Evolutionary conservation across 53 echinoderm and acorn worm genomes (phyloP), one percentile per base, ranked within the genome.

Genomic region (Patiria pectinifera): DNA sequence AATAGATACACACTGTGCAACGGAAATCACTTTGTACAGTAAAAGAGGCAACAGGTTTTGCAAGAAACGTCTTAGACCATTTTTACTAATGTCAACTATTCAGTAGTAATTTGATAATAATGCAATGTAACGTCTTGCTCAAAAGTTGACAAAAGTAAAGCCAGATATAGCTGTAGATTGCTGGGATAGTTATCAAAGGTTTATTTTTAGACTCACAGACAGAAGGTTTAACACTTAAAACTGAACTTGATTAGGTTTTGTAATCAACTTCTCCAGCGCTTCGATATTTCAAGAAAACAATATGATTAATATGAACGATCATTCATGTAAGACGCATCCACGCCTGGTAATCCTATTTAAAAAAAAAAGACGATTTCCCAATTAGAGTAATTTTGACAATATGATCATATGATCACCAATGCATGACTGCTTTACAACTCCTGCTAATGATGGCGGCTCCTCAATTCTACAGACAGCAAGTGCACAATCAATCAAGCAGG

Each of bases 381-480:
- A 63, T 63, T 8, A 62, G 63, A 85, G 60, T 11, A 62, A 69
- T 85, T 62, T 63, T 45, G 66, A 45, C 85, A 61, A 74, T 86
- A 48, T 15, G 71, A 70, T 10, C 74, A 8, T 53, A 8, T 48
- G 86, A 71, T 86, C 86, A 71, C 48, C 10, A 35, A 48, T 22
- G 86, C 86, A 74, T 86, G 85, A 85, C 66, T 85, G 48, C 58
- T 47, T 45, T 86, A 86, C 69, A 48, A 53, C 24, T 12, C 24
- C 0, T 21, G 24, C 2, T 86, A 86, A 86, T 86, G 47, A 74
- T 22, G 71, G 25, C 48, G 79, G 47, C 18, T 24, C 12, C 46
- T 45, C 23, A 35, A 1, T 23, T 16, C 4, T 45, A 45, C 13
- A 2, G 4, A 45, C 12, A 7, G 59, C 58, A 82, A 23, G 14